Conservation (phyloP, 2,888 invertebrate species). For the Ennomos erosarius region DNA sequence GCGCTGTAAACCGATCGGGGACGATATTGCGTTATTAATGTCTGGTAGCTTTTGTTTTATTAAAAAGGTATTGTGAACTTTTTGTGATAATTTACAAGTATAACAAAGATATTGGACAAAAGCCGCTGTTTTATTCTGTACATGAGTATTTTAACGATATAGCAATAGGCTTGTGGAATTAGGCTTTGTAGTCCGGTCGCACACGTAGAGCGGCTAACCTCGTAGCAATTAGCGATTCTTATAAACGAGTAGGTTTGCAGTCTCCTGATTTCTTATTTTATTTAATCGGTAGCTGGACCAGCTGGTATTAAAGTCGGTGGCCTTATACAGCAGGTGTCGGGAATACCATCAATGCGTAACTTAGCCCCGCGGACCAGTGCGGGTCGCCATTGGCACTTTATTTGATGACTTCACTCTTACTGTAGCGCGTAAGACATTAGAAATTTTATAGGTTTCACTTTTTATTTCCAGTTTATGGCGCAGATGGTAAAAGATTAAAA, state of each 20-base stretch:
- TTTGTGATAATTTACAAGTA: slow-evolving; percentile 46
- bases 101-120: slow-evolving; percentile 35
- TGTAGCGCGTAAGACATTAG: slow-evolving; percentile 49
- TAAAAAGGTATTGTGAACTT: slow-evolving; percentile 55
- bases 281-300: slow-evolving; percentile 30
- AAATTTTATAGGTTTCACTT: slow-evolving; percentile 50
- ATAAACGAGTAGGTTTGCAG: slow-evolving; percentile 25
- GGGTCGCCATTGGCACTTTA: slow-evolving; percentile 52
- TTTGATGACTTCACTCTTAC: slow-evolving; percentile 56
- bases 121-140: slow-evolving; percentile 20
- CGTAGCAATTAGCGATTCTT: slow-evolving; percentile 38
- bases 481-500: slow-evolving; percentile 20
- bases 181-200: slow-evolving; percentile 35
- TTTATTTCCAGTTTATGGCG: slow-evolving; percentile 30
- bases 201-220: slow-evolving; percentile 22
- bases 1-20: slow-evolving; percentile 69
- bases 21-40: slow-evolving; percentile 73
- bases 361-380: slow-evolving; percentile 41
- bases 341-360: slow-evolving; percentile 45
- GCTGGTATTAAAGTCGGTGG: slow-evolving; percentile 34
- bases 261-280: slow-evolving; percentile 35
- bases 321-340: slow-evolving; percentile 51
- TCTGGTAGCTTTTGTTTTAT: slow-evolving; percentile 63
- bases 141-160: slow-evolving; percentile 25
- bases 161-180: slow-evolving; percentile 29